These are phyloP conservation scores for Apeira syringaria DNA, from an alignment of 2,888 invertebrate genomes.

Conservation along the genomic window DNA sequence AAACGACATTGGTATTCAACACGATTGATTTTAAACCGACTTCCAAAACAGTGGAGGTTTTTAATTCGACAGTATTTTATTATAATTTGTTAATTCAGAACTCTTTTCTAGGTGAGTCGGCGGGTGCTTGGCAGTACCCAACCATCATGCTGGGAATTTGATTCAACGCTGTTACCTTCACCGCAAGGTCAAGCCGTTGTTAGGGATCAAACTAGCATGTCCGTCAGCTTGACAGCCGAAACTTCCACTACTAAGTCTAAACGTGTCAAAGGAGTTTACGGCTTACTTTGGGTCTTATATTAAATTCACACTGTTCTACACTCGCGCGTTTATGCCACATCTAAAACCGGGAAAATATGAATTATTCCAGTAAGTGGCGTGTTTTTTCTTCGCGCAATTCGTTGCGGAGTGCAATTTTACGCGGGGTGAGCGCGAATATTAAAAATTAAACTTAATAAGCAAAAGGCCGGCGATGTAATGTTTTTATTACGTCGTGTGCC, in stretches of 20 bases:
- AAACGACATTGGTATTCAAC: background rate
- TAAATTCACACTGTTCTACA: constrained; percentile 13
- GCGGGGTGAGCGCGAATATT: constrained; percentile 75
- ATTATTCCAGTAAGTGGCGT: constrained; percentile 35
- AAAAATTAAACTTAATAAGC: constrained; percentile 82
- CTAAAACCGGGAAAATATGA: constrained; percentile 31
- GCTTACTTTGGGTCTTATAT: constrained; percentile 8
- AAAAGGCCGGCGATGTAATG: constrained; percentile 41
- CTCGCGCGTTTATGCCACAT: constrained; percentile 18
- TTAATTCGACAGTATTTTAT: no score
- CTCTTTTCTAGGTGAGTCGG: no score
- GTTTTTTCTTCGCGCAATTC: constrained; percentile 51
- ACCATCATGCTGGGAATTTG: no score
- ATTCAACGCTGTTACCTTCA: no score
- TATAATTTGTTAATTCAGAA: no score
- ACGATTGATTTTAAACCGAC: background rate
- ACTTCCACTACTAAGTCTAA: no score
- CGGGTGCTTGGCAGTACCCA: no score
- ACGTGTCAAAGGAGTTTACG: background rate
- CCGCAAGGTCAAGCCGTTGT: no score
- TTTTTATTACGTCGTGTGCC: constrained; percentile 28
- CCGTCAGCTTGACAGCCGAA: no score
- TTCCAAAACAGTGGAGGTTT: no score
- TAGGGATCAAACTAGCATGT: no score
- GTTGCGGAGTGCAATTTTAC: constrained; percentile 75